A percentile compares a stretch with the other conserved stretches of the same genome.
Conservation (phyloP, 2,797 vertebrate genomes). For the Craterocephalus amniculus region DNA sequence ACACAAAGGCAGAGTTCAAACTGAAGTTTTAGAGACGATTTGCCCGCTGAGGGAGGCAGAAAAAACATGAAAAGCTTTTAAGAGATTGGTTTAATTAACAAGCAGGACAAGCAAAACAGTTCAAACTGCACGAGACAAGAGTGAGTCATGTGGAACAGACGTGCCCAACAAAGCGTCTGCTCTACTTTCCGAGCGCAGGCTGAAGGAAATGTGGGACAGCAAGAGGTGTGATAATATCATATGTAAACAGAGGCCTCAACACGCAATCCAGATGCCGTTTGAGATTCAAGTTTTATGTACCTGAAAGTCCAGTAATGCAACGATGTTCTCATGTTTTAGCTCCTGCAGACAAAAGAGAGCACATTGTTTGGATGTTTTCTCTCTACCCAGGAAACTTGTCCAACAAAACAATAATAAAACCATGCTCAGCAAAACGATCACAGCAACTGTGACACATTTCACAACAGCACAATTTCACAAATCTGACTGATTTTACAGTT, state of each 20-base stretch:
- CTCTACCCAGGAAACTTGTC: not conserved
- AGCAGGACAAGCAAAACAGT: constrained; percentile 18
- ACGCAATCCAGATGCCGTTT: not conserved
- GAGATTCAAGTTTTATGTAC: constrained; percentile 72
- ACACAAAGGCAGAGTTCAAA: constrained; percentile 27
- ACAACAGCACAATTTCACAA: not conserved
- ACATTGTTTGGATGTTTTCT: not conserved
- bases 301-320: constrained; percentile 97
- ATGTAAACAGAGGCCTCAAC: constrained; percentile 14
- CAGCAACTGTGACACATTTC: not conserved
- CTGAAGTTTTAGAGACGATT: constrained; percentile 9
- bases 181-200: constrained; percentile 11
- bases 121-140: constrained; percentile 35
- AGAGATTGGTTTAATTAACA: constrained; percentile 35
- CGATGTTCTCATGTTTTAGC: constrained; percentile 97
- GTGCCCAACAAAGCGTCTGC: constrained; percentile 38
- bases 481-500: not conserved
- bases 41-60: not conserved
- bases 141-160: constrained; percentile 54
- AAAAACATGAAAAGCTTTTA: not conserved
- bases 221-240: constrained; percentile 16
- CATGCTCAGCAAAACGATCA: not conserved
- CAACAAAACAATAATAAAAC: not conserved
- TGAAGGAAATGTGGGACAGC: constrained; percentile 23
- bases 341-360: constrained; percentile 80